Evolutionary conservation across 92 coral and sea anemone species (phyloP).

Genomic region (Pocillopora grandis): DNA sequence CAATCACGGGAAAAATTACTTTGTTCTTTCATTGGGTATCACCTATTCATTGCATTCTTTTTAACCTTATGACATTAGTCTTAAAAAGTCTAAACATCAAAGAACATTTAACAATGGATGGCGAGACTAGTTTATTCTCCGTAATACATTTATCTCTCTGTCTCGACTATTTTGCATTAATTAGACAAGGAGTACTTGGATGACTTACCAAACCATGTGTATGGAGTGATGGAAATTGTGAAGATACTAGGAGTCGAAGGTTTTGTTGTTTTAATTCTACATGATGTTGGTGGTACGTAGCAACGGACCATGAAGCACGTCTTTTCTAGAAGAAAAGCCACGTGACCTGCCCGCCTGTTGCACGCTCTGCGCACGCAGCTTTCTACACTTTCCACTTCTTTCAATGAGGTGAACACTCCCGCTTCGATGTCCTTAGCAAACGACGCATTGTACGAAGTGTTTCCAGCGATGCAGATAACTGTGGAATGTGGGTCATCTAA

Average conservation of each 20-base stretch:
- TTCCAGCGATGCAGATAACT: conserved; percentile 70
- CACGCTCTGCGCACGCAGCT: conserved; percentile 75
- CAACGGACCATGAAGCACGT: conserved; percentile 75
- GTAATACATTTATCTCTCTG: too few relatives aligned
- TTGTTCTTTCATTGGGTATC: too few relatives aligned
- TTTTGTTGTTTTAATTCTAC: conserved; percentile 22
- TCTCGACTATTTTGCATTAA: too few relatives aligned
- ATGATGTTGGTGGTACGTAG: conserved; percentile 31
- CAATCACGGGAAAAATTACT: too few relatives aligned
- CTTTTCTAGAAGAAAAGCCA: conserved; percentile 58
- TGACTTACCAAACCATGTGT: conserved; percentile 78
- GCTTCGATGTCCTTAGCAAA: conserved; percentile 64
- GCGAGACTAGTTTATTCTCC: too few relatives aligned
- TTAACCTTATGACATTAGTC: too few relatives aligned
- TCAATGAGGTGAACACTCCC: conserved; percentile 63
- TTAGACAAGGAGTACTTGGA: too few relatives aligned
- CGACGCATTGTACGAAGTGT: conserved; percentile 43
- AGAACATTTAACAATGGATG: too few relatives aligned
- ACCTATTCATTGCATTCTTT: too few relatives aligned
- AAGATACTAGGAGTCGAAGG: conserved; percentile 22
- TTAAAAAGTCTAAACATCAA: too few relatives aligned
- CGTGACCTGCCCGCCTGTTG: conserved; percentile 55
- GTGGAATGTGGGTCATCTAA: conserved; percentile 66
- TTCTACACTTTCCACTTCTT: conserved; percentile 33
- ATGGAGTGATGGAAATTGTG: conserved; percentile 51